phyloP scores from a whole-genome alignment of 2,113 vertebrate genomes.

The Melanocharis versteri region DNA sequence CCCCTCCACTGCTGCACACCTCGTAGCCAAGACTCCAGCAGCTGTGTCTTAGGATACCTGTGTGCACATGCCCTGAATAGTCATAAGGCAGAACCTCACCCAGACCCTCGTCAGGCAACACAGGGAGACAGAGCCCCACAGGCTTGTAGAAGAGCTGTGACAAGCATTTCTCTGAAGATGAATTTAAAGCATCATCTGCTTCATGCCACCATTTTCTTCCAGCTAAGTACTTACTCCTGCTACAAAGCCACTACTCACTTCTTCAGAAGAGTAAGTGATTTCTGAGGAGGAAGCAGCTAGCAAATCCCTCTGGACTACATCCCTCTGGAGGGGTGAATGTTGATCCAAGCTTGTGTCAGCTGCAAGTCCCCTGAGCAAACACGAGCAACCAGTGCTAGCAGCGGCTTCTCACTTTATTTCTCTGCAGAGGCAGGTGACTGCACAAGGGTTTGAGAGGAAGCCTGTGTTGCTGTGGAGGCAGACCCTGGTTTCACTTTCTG shows the following conservation, averaged over 20 bases:
- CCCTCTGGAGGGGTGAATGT: neutral
- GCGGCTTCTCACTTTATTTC: neutral
- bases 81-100: neutral
- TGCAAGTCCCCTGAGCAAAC: neutral
- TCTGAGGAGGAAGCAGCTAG: neutral
- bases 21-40: neutral
- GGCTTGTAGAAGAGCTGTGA: neutral
- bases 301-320: neutral
- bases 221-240: neutral
- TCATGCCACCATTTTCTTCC: neutral
- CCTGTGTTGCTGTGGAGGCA: neutral
- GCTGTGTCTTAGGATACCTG: neutral
- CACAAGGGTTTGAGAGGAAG: neutral
- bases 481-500: neutral
- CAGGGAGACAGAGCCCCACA: neutral
- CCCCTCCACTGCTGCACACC: neutral
- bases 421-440: neutral
- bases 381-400: neutral
- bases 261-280: neutral
- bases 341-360: neutral
- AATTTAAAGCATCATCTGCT: neutral
- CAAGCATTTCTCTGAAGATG: neutral
- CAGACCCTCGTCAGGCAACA: neutral
- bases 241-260: accelerated
- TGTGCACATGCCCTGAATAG: neutral